Evolutionary conservation across 2,113 vertebrate genomes (phyloP).

Genomic region (Formicarius rufipectus): DNA sequence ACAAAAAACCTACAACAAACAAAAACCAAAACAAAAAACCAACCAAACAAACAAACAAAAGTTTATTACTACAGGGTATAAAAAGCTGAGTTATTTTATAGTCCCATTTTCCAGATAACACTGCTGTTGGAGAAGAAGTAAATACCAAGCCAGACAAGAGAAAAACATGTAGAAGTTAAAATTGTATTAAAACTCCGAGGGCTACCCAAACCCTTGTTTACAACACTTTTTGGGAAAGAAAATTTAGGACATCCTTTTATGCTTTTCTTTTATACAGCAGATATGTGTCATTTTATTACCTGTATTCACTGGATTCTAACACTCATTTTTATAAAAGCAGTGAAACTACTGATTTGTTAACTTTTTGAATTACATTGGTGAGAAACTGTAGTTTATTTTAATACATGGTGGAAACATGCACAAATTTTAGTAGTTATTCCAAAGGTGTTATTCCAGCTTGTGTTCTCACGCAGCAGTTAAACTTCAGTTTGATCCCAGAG

Average conservation of each 20-base stretch:
- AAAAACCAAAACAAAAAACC: too few species aligned
- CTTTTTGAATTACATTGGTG: not conserved
- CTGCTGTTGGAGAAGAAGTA: not conserved
- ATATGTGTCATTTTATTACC: not conserved
- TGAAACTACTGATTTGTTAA: not conserved
- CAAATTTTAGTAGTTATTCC: not conserved
- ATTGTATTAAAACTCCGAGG: not conserved
- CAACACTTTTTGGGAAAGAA: not conserved
- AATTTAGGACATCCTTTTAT: not conserved
- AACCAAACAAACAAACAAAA: not conserved
- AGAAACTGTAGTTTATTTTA: not conserved
- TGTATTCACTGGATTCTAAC: not conserved
- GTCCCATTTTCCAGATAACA: not conserved
- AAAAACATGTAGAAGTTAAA: not conserved
- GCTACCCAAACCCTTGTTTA: not conserved
- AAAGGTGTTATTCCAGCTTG: not conserved
- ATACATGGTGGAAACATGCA: not conserved
- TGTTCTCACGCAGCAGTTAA: not conserved
- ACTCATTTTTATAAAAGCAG: not conserved
- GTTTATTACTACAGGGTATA: not conserved
- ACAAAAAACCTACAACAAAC: too few species aligned
- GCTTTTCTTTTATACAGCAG: not conserved
- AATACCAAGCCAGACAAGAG: not conserved
- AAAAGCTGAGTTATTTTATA: not conserved
- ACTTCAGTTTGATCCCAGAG: not conserved